phyloP scores from a whole-genome alignment of 2,888 invertebrate species.

The Pachydiplax longipennis region DNA sequence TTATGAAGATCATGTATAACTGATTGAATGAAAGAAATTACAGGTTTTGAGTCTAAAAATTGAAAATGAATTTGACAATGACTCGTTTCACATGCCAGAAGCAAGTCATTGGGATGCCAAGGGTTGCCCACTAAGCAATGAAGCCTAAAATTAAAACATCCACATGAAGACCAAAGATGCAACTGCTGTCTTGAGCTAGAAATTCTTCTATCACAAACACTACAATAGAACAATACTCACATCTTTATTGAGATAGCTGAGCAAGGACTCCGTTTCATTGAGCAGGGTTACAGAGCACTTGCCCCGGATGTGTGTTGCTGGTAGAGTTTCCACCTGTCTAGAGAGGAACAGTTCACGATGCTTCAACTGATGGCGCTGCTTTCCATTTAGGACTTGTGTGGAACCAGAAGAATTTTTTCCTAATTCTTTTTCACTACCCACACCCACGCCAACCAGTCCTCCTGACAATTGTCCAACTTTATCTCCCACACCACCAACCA shows the following conservation, averaged over 20 bases:
- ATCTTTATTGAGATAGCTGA: constrained; percentile 96
- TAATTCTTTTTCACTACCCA: constrained; percentile 18
- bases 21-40: no score
- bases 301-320: constrained; percentile 98
- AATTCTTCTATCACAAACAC: neutral
- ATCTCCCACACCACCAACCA: constrained; percentile 50
- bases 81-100: no score
- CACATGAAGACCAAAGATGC: no score
- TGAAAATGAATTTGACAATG: no score
- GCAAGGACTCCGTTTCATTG: constrained; percentile 97
- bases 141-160: no score
- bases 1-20: no score
- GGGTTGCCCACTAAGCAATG: no score
- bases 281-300: constrained; percentile 98
- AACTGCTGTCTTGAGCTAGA: neutral
- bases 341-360: constrained; percentile 98
- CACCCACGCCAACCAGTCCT: constrained; percentile 67
- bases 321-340: constrained; percentile 95
- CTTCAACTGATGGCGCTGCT: constrained; percentile 94
- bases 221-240: constrained; percentile 65
- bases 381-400: constrained; percentile 67
- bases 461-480: constrained; percentile 59
- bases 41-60: no score
- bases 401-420: neutral
- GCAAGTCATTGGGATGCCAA: no score